Conservation (phyloP, 2,113 vertebrate species). For the Pogonocichla stellata region DNA sequence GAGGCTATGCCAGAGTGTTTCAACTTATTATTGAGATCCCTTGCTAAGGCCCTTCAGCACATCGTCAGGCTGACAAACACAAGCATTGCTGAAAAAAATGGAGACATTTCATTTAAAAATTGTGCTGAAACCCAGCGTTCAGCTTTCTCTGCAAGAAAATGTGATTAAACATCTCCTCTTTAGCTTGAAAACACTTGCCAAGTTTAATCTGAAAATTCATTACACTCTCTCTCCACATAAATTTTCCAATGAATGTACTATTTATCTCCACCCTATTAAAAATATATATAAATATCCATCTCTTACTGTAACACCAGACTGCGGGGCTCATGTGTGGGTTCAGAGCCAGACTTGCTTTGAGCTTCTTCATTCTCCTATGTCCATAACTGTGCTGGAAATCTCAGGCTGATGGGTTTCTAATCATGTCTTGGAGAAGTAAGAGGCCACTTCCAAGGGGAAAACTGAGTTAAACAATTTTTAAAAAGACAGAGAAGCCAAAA, state of each 20-base stretch:
- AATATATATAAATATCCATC: background rate
- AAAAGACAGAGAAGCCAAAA: background rate
- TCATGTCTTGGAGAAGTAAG: background rate
- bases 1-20: background rate
- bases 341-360: background rate
- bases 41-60: background rate
- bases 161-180: conserved; percentile 29
- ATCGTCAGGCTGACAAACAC: background rate
- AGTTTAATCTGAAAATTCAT: conserved; percentile 25
- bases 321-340: fast-evolving
- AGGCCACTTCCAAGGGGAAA: background rate
- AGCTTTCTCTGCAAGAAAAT: background rate
- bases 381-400: background rate
- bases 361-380: background rate
- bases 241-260: background rate
- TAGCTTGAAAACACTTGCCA: conserved; percentile 25
- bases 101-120: conserved; percentile 27
- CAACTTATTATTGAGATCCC: background rate
- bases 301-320: background rate
- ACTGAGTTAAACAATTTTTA: fast-evolving
- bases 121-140: conserved; percentile 5
- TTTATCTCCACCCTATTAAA: background rate
- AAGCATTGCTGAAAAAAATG: background rate
- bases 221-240: background rate
- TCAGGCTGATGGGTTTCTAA: background rate